phyloP scores from a whole-genome alignment of 2,888 invertebrate genomes.

The Oxyscelio sp. region DNA sequence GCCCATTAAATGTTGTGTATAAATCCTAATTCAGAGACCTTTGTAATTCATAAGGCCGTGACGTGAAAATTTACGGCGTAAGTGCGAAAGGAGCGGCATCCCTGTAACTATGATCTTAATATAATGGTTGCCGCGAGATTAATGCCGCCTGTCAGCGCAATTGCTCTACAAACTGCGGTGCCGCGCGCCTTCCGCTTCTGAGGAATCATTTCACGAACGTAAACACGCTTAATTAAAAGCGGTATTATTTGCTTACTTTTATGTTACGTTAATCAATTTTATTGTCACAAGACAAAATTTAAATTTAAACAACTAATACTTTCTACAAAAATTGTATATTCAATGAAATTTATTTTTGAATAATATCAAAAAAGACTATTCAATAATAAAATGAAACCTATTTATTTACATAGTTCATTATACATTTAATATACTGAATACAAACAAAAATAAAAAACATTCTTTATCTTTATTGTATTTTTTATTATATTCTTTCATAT shows the following conservation, averaged over 20 bases:
- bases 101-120: slow-evolving; percentile 77
- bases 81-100: slow-evolving; percentile 73
- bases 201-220: slow-evolving; percentile 19
- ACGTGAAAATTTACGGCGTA: slow-evolving; percentile 80
- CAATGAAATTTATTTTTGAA: too few species aligned
- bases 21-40: slow-evolving; percentile 84
- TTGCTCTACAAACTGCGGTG: slow-evolving; percentile 51
- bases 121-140: slow-evolving; percentile 77
- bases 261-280: slow-evolving; percentile 48
- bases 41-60: slow-evolving; percentile 80
- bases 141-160: slow-evolving; percentile 76
- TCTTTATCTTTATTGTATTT: too few species aligned
- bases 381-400: too few species aligned
- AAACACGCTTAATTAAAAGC: slow-evolving; percentile 34
- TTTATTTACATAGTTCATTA: too few species aligned
- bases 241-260: slow-evolving; percentile 47
- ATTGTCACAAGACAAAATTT: too few species aligned
- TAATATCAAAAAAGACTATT: too few species aligned
- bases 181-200: slow-evolving; percentile 40
- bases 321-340: too few species aligned
- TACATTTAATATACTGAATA: too few species aligned
- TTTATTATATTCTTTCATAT: too few species aligned
- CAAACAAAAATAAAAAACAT: too few species aligned
- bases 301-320: too few species aligned
- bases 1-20: slow-evolving; percentile 80